Base-by-base conservation (phyloP, 2,797 vertebrate species). In the Australoheros facetus region DNA sequence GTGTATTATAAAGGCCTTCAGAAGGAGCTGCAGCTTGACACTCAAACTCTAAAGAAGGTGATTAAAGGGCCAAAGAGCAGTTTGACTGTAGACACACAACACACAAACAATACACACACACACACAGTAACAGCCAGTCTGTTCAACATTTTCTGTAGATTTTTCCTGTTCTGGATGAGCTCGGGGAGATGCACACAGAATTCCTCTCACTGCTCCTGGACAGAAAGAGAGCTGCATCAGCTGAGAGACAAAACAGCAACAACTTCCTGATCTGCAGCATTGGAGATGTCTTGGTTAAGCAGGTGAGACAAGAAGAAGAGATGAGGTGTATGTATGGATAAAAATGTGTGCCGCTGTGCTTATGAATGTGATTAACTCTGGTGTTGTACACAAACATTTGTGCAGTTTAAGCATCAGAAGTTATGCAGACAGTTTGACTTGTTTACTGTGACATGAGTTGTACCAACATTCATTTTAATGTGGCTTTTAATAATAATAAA, bases 1-100 rank as follows among this genome's bases (percentile, higher is more conserved):
- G 97, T 99, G 3, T 99, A 98, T 90, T 96, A 96, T 10, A 96
- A 97, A 77, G 97, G 97, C 1, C 96, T 99, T 90, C 59, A 95
- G 78, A 95, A 95, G 6, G 98, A 98, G 3, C 90, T 98, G 82
- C 96, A 97, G 66, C 96, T 96, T 0, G 97, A 97, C 73, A 89
- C 91, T 13, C 94, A 94, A 32, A 95, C 90, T 0, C 92, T 98
- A 84, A 97, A 98, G 64, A 97, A 96, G 93, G 94, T 92, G 56
- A 86, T 2, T 2, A 9, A 17, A 7, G 23, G 32, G n/a, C 23
- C 28, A 19, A 57, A 17, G 17, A 32, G 21, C 8, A 6, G 4
- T 37, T 54, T 45, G 23, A 26, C 23, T n/a, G 3, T 60, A 16
- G 21, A 21, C 59, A 7, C 12, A 17, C 37, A 62, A 7, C 28